Evolutionary conservation across 2,797 vertebrate genomes (phyloP), one percentile per base, ranked within the genome.

Genomic region (Smutsia temminckii): DNA sequence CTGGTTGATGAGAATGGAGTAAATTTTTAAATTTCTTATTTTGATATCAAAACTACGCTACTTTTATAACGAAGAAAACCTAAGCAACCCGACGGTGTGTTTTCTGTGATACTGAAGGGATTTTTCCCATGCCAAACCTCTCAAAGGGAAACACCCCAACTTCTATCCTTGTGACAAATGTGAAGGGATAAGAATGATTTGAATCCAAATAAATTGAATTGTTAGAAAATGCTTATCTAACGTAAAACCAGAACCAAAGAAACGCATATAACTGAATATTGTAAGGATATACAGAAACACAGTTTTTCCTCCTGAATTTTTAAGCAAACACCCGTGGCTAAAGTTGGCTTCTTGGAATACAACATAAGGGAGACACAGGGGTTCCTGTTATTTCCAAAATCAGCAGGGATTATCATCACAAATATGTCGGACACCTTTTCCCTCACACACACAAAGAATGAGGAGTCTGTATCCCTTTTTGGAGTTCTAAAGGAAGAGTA

Each of bases 31-130:
- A 66, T 72, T 81, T 75, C 10, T 69, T 66, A n/a, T 92, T 92
- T 94, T 66, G 83, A 20, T 53, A 93, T 74, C 40, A n/a, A 40
- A 89, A 95, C 37, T 42, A 75, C 16, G 32, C 21, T 72, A 68
- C 25, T 80, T 81, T 87, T 85, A 25, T 77, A 75, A 75, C 29
- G 6, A 86, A 86, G 32, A 68, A 88, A 77, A 85, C 77, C 42
- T 20, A 90, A 87, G n/a, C n/a, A 77, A 46, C 11, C 64, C 20
- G 64, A 55, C 40, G 7, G 6, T 59, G 25, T 66, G 29, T 55
- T 68, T 86, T 61, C 72, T 96, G 34, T 3, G 37, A 40, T 42
- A 66, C 14, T 29, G 93, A 97, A 93, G 37, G 29, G 29, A 96
- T 11, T 85, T 72, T 64, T 49, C 77, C 64, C 34, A 78, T 59